A percentile compares a stretch with the other conserved stretches of the same genome.
phyloP scores from a whole-genome alignment of 1,140 invertebrate genomes.

The Drosophila jambulina region DNA sequence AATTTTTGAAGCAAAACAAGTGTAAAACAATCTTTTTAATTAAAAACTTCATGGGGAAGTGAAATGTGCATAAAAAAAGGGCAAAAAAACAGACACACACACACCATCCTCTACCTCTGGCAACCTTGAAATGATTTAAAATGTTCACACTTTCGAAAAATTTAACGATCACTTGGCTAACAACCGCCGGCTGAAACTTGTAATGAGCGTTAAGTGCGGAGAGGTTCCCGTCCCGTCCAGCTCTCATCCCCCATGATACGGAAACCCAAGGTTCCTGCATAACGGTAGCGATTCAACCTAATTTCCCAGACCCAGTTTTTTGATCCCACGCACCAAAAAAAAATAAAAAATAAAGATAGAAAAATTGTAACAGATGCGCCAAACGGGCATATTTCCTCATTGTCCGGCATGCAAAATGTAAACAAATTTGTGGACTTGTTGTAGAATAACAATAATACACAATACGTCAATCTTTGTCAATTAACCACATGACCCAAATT shows the following conservation, averaged over 20 bases:
- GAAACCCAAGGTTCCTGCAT: slow-evolving; percentile 41
- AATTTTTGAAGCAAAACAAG: background rate
- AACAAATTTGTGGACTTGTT: slow-evolving; percentile 64
- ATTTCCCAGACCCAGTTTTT: slow-evolving; percentile 31
- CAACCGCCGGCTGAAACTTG: slow-evolving; percentile 35
- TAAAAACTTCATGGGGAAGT: slow-evolving; percentile 48
- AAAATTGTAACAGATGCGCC: slow-evolving; percentile 50
- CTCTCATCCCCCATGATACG: slow-evolving; percentile 1
- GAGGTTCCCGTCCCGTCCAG: background rate
- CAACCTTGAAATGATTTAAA: slow-evolving; percentile 49
- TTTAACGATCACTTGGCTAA: slow-evolving; percentile 42
- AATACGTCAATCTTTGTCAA: slow-evolving; percentile 83
- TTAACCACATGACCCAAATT: slow-evolving; percentile 81
- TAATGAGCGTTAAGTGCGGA: slow-evolving; percentile 47
- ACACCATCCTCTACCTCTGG: slow-evolving; percentile 17
- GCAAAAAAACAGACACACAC: background rate
- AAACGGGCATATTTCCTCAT: slow-evolving; percentile 69
- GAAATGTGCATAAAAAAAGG: slow-evolving; percentile 33
- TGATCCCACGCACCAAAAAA: slow-evolving; percentile 12
- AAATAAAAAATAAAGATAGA: background rate
- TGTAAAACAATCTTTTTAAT: slow-evolving; percentile 35
- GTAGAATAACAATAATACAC: slow-evolving; percentile 67
- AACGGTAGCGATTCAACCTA: slow-evolving; percentile 23
- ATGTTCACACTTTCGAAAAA: slow-evolving; percentile 54
- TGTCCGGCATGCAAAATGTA: slow-evolving; percentile 67